Evolutionary conservation across 92 coral and sea anemone species (phyloP).

Genomic region (Montipora capitata): DNA sequence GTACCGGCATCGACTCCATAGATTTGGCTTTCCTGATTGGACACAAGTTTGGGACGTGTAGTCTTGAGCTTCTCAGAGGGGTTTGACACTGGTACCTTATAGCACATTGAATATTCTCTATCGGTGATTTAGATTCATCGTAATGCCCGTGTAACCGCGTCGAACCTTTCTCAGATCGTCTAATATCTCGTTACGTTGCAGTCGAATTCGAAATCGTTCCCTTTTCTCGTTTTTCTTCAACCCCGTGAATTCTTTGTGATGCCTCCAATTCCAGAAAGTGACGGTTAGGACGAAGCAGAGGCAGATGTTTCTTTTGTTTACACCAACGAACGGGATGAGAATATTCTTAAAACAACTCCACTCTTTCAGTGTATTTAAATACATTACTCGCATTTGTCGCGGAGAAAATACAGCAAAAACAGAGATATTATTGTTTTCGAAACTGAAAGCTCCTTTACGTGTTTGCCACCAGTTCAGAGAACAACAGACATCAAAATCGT

Average conservation of each 20-base stretch:
- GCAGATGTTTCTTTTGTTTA: no score
- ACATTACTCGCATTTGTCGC: no score
- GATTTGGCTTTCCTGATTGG: slow-evolving; percentile 77
- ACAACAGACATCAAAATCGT: no score
- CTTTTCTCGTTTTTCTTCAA: slow-evolving; percentile 81
- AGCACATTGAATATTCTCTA: slow-evolving; percentile 88
- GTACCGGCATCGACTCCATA: slow-evolving; percentile 57
- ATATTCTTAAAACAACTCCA: no score
- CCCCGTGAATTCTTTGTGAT: slow-evolving; percentile 62
- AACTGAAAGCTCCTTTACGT: no score
- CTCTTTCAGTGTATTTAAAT: no score
- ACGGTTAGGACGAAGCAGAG: no score
- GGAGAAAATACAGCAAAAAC: no score
- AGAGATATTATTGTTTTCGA: no score
- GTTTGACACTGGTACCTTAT: slow-evolving; percentile 71
- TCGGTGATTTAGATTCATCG: slow-evolving; percentile 80
- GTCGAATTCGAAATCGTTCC: slow-evolving; percentile 68
- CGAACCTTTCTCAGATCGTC: slow-evolving; percentile 82
- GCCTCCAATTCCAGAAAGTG: slow-evolving; percentile 50
- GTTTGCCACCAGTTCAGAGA: no score
- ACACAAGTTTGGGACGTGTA: slow-evolving; percentile 55
- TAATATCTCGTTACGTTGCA: slow-evolving; percentile 72
- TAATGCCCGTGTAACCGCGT: slow-evolving; percentile 81
- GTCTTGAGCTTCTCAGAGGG: slow-evolving; percentile 72
- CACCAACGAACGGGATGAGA: no score